Evolutionary conservation across 2,113 vertebrate genomes (phyloP).

Genomic region (Isichthys henryi): DNA sequence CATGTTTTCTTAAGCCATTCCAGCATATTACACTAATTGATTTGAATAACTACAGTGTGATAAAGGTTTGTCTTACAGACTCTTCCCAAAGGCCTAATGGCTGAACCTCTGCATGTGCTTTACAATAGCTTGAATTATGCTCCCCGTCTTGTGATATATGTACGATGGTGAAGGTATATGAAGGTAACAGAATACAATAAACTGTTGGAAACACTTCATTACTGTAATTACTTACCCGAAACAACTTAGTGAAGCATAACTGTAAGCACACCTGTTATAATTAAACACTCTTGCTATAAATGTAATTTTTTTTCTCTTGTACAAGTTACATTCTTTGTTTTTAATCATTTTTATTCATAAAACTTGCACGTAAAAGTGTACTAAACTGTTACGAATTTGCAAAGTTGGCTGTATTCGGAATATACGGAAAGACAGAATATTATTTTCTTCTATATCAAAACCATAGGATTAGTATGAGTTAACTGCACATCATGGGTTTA

Average conservation of each 20-base stretch:
- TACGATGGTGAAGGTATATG: background rate
- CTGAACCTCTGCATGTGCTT: background rate
- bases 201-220: background rate
- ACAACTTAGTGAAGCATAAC: background rate
- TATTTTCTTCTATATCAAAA: background rate
- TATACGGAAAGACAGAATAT: background rate
- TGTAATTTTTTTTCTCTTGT: background rate
- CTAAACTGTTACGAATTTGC: background rate
- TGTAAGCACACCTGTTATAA: background rate
- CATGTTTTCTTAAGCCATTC: background rate
- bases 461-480: background rate
- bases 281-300: background rate
- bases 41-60: background rate
- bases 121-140: background rate
- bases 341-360: background rate
- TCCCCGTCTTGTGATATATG: background rate
- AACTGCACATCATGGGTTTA: background rate
- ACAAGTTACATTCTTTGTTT: background rate
- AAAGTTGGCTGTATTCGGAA: background rate
- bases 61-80: background rate
- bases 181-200: background rate
- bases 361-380: background rate
- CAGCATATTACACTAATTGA: background rate
- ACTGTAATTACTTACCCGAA: background rate
- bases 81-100: background rate